phyloP scores from a whole-genome alignment of 2,797 vertebrate species.

The Sebastolobus altivelis region DNA sequence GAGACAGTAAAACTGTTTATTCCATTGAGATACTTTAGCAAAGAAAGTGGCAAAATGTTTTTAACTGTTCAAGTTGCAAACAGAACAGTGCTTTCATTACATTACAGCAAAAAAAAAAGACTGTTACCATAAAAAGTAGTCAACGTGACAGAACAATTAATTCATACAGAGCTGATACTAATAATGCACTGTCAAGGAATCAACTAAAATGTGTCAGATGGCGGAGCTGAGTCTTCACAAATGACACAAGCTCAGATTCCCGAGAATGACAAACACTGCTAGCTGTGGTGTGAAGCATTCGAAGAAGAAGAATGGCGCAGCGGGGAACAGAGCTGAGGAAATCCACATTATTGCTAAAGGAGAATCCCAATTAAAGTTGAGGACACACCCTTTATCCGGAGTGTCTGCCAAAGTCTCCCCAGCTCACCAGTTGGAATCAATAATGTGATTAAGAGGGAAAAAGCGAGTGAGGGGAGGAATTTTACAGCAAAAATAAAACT shows the following conservation, averaged over 20 bases:
- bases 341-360: constrained; percentile 64
- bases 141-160: constrained; percentile 24
- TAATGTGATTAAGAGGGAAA: constrained; percentile 42
- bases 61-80: constrained; percentile 39
- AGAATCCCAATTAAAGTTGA: constrained; percentile 73
- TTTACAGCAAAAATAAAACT: constrained; percentile 55
- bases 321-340: constrained; percentile 59
- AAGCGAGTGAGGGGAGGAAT: constrained; percentile 28
- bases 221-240: constrained; percentile 62
- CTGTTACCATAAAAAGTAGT: constrained; percentile 30
- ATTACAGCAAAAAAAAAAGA: background rate
- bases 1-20: constrained; percentile 61
- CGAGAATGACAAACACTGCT: constrained; percentile 65
- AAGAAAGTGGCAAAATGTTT: constrained; percentile 30
- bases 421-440: constrained; percentile 59
- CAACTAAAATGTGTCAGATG: constrained; percentile 66
- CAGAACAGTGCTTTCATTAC: constrained; percentile 21
- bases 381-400: constrained; percentile 58
- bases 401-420: constrained; percentile 47
- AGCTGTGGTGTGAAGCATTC: constrained; percentile 59
- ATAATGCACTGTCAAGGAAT: constrained; percentile 68
- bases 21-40: constrained; percentile 36
- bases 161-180: constrained; percentile 51
- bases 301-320: constrained; percentile 28
- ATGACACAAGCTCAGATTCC: constrained; percentile 59